phyloP scores from a whole-genome alignment of 2,797 vertebrate species.

The Synanceia verrucosa region DNA sequence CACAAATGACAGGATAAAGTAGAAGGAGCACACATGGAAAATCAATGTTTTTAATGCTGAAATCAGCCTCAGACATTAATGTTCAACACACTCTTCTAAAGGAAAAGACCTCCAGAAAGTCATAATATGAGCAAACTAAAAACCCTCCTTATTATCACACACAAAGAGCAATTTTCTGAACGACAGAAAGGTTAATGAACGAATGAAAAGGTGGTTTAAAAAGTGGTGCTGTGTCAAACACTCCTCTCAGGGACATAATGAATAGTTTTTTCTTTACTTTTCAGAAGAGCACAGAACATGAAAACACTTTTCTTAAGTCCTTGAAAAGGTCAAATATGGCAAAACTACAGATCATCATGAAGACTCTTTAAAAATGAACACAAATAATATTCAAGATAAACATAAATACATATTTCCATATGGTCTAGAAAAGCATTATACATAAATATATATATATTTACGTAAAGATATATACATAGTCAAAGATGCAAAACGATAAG shows the following conservation, averaged over 20 bases:
- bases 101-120: background rate
- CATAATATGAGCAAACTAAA: background rate
- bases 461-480: too few species aligned
- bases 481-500: too few species aligned
- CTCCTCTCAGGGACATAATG: background rate
- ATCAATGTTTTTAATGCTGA: conserved; percentile 3
- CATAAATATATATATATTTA: too few species aligned
- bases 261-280: conserved; percentile 15
- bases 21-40: conserved; percentile 18
- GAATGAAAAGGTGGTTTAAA: conserved; percentile 6
- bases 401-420: too few species aligned
- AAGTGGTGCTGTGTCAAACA: background rate
- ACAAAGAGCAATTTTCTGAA: conserved; percentile 9
- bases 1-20: conserved; percentile 44
- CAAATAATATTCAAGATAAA: too few species aligned
- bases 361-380: too few species aligned
- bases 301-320: conserved; percentile 14
- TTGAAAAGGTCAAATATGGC: conserved; percentile 1
- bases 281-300: background rate
- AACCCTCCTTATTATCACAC: background rate
- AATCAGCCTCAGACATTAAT: background rate
- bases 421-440: too few species aligned
- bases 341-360: background rate
- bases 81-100: background rate
- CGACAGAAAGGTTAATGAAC: conserved; percentile 26